Percentiles rank a stretch among this genome's conserved stretches.
Conservation (phyloP, 2,888 invertebrate species). For the Caenorhabditis sulstoni region DNA sequence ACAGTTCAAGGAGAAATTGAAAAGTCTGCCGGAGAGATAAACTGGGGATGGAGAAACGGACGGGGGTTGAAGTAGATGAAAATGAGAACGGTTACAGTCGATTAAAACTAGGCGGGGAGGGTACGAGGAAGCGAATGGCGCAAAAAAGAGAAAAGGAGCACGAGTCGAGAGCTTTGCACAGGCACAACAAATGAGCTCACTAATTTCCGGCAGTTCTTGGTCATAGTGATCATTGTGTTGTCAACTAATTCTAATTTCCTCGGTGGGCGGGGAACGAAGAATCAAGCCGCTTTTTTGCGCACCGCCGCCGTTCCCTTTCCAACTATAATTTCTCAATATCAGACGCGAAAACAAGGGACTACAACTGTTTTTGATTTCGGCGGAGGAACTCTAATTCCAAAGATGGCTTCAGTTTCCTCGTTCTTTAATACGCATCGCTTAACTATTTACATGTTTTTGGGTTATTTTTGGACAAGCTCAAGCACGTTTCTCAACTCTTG, state of each 20-base stretch:
- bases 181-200: constrained; percentile 5
- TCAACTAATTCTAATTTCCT: constrained; percentile 9
- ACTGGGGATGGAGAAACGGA: constrained; percentile 4
- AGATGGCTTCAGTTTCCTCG: constrained; percentile 8
- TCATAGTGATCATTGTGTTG: background rate
- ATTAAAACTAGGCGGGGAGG: constrained; percentile 35
- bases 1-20: constrained; percentile 14
- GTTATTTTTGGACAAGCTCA: background rate
- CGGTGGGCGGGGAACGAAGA: background rate
- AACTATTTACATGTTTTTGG: constrained; percentile 34
- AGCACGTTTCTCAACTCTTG: constrained; percentile 12
- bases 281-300: background rate
- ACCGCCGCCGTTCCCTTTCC: background rate
- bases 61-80: constrained; percentile 34
- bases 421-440: background rate
- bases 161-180: constrained; percentile 16
- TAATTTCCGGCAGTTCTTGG: constrained; percentile 2
- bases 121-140: constrained; percentile 13
- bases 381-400: background rate
- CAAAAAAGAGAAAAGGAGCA: constrained; percentile 15
- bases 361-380: constrained; percentile 13
- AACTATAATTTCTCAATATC: constrained; percentile 1
- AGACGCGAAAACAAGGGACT: constrained; percentile 21
- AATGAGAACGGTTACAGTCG: constrained; percentile 47
- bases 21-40: constrained; percentile 19